phyloP scores from a whole-genome alignment of 2,888 invertebrate genomes.

The Strigamia transsilvanica region DNA sequence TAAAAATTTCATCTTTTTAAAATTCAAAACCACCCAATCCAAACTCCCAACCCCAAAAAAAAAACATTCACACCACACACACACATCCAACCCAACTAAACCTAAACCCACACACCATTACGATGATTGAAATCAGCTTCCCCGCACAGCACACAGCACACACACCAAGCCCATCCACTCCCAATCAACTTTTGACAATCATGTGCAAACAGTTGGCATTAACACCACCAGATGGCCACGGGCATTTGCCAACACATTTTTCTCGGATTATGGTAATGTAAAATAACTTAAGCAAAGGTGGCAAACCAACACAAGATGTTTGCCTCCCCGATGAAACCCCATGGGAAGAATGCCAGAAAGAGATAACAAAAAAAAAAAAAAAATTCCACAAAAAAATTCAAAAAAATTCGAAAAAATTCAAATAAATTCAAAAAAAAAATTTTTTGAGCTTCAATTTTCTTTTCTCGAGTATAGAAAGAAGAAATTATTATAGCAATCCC shows the following conservation, averaged over 20 bases:
- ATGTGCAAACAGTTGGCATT: conserved; percentile 18
- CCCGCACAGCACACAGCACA: background rate
- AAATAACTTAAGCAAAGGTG: conserved; percentile 26
- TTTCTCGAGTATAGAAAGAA: background rate
- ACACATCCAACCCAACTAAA: background rate
- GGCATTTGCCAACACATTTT: conserved; percentile 27
- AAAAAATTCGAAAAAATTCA: too few species aligned
- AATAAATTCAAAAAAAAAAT: background rate
- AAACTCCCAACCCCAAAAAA: too few species aligned
- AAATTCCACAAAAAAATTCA: background rate
- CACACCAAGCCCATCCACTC: background rate
- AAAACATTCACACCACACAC: background rate
- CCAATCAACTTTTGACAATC: conserved; percentile 28
- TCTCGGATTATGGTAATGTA: conserved; percentile 22
- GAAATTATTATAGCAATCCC: conserved; percentile 23
- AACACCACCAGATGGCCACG: conserved; percentile 4
- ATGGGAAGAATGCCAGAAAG: conserved; percentile 8
- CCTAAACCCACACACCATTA: background rate
- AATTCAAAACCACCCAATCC: too few species aligned
- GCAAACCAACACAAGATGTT: conserved; percentile 42
- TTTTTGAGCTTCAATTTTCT: background rate
- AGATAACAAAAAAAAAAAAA: conserved; percentile 19
- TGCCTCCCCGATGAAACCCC: background rate
- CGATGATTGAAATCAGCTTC: conserved; percentile 2
- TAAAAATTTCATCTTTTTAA: too few species aligned